Percentiles rank a stretch among this genome's conserved stretches.
Conservation (phyloP, 2,797 vertebrate species). For the Cossypha polioptera region DNA sequence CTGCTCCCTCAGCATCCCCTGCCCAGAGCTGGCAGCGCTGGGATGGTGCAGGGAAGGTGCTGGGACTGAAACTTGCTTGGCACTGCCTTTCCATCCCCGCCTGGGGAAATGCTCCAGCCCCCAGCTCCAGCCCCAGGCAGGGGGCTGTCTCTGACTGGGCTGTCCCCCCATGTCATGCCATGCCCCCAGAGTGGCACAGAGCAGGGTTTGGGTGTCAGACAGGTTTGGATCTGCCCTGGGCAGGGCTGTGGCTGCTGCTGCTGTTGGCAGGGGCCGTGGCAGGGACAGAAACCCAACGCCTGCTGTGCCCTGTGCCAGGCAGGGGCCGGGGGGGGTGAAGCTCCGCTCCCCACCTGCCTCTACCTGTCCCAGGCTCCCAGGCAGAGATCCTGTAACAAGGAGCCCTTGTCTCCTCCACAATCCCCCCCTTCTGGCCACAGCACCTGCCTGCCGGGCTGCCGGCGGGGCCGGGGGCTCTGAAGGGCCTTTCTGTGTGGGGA, state of each 20-base stretch:
- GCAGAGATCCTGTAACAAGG: background rate
- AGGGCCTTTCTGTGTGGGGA: conserved; percentile 1
- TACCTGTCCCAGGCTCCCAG: conserved; percentile 19
- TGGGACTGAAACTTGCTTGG: background rate
- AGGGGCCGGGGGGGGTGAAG: background rate
- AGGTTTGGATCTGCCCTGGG: fast-evolving
- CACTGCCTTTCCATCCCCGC: fast-evolving
- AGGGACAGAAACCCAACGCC: background rate
- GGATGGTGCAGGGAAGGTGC: background rate
- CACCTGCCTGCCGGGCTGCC: conserved; percentile 7
- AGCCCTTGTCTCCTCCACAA: conserved; percentile 54
- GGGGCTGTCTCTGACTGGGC: too few relatives aligned
- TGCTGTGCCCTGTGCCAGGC: background rate
- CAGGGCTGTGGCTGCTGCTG: background rate
- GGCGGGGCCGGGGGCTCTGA: background rate
- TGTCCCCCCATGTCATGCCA: fast-evolving
- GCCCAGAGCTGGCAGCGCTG: background rate
- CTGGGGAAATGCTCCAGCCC: background rate
- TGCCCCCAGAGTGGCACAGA: fast-evolving
- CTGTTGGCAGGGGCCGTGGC: background rate
- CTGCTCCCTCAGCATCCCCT: background rate
- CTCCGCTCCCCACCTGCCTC: conserved; percentile 6
- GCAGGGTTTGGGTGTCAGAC: fast-evolving
- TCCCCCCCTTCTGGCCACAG: background rate
- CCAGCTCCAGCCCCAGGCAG: background rate